Conservation (phyloP, 2,113 vertebrate species). For the Tyto alba region DNA sequence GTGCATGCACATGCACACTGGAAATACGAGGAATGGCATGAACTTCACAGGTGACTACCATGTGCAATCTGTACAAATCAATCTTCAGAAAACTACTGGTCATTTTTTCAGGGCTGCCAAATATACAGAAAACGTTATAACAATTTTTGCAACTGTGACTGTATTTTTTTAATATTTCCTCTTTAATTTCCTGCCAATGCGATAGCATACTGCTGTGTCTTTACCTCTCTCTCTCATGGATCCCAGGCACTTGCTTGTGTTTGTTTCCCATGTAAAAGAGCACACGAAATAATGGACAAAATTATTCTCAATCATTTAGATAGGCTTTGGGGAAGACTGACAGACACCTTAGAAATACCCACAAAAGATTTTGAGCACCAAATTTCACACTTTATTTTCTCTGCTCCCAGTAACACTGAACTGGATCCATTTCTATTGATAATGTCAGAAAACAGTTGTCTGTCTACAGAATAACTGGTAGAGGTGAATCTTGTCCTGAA, state of each 20-base stretch:
- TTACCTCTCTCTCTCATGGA: neutral
- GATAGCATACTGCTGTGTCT: neutral
- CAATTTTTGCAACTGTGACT: neutral
- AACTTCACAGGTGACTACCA: neutral
- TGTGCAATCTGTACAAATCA: neutral
- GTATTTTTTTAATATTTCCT: neutral
- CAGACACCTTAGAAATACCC: neutral
- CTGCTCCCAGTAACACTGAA: neutral
- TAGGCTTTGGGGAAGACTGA: neutral
- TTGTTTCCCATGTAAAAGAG: neutral
- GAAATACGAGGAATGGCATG: too few relatives aligned
- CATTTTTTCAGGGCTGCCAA: neutral
- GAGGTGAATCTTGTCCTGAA: neutral
- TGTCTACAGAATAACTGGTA: neutral
- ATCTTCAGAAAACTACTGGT: neutral
- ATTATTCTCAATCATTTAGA: neutral
- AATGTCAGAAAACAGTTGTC: neutral
- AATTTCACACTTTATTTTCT: neutral
- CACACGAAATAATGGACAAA: neutral
- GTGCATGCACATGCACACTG: too few relatives aligned
- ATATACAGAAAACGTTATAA: neutral
- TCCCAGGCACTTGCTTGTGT: neutral
- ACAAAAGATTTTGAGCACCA: neutral
- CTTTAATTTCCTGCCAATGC: neutral
- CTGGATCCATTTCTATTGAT: neutral